Evolutionary conservation across 2,113 vertebrate species (phyloP).

Genomic region (Callocephalon fimbriatum): DNA sequence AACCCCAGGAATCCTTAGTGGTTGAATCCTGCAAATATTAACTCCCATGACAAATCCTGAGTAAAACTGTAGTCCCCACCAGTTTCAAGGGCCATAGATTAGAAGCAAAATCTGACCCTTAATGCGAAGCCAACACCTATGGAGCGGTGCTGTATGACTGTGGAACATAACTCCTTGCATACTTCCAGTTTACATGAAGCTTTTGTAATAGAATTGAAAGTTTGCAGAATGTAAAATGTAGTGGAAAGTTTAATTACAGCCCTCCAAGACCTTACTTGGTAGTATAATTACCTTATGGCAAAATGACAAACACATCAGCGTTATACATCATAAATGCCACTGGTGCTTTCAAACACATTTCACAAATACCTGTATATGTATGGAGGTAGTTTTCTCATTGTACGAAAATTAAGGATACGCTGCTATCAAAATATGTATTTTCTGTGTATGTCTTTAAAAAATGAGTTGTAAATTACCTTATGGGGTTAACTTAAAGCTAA

Average conservation of each 20-base stretch:
- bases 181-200: not conserved
- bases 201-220: rapidly evolving
- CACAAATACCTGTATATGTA: not conserved
- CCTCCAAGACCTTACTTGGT: not conserved
- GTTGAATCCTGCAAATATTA: not conserved
- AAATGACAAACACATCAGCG: not conserved
- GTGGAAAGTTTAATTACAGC: not conserved
- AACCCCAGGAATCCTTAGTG: not conserved
- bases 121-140: not conserved
- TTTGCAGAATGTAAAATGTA: not conserved
- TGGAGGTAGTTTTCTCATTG: not conserved
- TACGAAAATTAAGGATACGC: not conserved
- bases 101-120: not conserved
- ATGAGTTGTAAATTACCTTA: not conserved
- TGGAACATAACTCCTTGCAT: rapidly evolving
- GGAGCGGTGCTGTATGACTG: rapidly evolving
- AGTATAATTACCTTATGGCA: not conserved
- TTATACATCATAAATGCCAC: not conserved
- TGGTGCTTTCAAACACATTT: not conserved
- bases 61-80: not conserved
- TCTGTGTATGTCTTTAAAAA: not conserved
- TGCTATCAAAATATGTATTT: not conserved
- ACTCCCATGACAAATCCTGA: not conserved
- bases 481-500: not conserved
- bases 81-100: not conserved